A percentile compares a stretch with the other conserved stretches of the same genome.
Conservation (phyloP, 2,113 vertebrate genomes). For the Dicaeum eximium region DNA sequence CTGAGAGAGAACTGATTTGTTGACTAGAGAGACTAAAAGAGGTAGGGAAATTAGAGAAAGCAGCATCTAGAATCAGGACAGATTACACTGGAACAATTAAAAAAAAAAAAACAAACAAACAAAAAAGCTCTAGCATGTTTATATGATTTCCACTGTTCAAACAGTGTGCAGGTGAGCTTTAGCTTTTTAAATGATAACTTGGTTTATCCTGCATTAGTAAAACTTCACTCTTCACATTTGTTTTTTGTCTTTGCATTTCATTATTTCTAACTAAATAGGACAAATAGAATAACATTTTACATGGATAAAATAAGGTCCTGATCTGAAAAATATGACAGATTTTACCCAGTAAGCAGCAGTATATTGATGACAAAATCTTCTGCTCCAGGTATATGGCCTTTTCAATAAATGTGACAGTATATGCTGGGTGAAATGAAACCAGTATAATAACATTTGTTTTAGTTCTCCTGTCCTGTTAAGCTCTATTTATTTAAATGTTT, state of each 20-base stretch:
- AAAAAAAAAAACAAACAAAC: not conserved
- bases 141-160: not conserved
- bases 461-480: not conserved
- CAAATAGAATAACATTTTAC: not conserved
- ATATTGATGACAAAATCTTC: not conserved
- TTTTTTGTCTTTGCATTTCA: not conserved
- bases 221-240: not conserved
- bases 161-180: not conserved
- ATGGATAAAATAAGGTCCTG: not conserved
- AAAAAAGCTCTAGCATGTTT: not conserved
- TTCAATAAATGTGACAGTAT: not conserved
- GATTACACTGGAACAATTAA: not conserved
- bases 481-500: not conserved
- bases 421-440: not conserved
- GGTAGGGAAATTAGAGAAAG: not conserved
- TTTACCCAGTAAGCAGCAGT: not conserved
- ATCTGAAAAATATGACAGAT: not conserved
- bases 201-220: not conserved
- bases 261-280: not conserved
- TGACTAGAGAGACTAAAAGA: not conserved
- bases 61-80: not conserved
- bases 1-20: not conserved
- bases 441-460: not conserved
- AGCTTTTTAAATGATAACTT: not conserved
- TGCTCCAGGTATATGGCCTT: not conserved